Percentiles rank a stretch among this genome's conserved stretches.
Evolutionary conservation across 35 echinoderm and acorn worm genomes (phyloP).

Genomic region (Acanthaster planci): DNA sequence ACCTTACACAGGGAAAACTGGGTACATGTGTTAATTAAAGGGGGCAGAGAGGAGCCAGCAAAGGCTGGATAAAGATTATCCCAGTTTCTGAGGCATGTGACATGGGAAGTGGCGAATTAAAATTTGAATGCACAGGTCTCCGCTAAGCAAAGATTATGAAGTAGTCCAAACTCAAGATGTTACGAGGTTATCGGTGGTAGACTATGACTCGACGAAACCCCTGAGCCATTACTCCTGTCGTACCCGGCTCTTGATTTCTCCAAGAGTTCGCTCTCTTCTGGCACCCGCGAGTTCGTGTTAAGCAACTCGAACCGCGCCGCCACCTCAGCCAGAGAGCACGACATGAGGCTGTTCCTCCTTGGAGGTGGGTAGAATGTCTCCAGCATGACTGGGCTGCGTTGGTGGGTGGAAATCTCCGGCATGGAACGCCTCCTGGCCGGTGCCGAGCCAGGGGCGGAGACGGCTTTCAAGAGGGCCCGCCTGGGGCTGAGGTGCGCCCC

Average conservation of each 20-base stretch:
- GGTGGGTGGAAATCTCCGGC: slow-evolving; percentile 7
- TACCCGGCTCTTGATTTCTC: neutral
- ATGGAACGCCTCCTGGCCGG: neutral
- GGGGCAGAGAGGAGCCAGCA: too few species aligned
- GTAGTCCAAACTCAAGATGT: neutral
- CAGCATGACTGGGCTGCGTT: neutral
- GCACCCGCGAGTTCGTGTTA: slow-evolving; percentile 12
- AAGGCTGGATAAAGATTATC: too few species aligned
- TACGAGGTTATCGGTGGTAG: slow-evolving; percentile 20
- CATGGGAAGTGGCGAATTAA: too few species aligned
- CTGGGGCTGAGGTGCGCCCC: neutral
- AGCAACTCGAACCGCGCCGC: slow-evolving; percentile 53
- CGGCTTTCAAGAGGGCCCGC: neutral
- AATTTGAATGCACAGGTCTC: too few species aligned
- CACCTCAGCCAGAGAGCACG: slow-evolving; percentile 33
- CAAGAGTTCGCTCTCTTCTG: slow-evolving; percentile 34
- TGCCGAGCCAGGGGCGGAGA: neutral
- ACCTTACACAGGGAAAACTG: too few species aligned
- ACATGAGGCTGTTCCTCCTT: slow-evolving; percentile 44
- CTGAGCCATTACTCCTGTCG: neutral
- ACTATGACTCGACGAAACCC: neutral
- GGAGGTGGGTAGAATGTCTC: slow-evolving; percentile 49
- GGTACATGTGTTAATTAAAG: too few species aligned
- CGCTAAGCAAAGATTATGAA: neutral
- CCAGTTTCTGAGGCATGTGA: too few species aligned